Evolutionary conservation across 2,797 vertebrate species (phyloP).

Genomic region (Rhinatrema bivittatum): DNA sequence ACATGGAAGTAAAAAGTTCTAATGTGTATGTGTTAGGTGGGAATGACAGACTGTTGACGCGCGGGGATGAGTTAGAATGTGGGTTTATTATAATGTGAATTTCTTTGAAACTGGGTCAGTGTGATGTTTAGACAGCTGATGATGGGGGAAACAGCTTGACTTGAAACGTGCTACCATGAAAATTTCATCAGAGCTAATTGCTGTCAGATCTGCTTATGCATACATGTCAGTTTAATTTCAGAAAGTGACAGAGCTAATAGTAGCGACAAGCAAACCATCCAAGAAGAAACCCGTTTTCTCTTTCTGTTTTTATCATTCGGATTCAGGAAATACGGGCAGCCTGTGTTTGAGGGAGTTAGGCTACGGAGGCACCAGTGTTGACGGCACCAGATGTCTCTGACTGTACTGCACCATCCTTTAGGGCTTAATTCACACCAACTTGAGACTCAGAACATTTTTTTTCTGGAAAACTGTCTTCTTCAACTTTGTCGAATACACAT

Average conservation of each 20-base stretch:
- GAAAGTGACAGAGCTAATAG: constrained; percentile 4
- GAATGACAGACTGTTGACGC: constrained; percentile 12
- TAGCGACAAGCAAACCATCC: neutral
- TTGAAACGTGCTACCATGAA: constrained; percentile 28
- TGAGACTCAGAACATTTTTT: too few species aligned
- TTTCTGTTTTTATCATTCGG: neutral
- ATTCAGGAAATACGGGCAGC: too few species aligned
- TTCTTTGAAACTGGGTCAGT: constrained; percentile 19
- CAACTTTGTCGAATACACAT: too few species aligned
- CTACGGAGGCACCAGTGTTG: too few species aligned
- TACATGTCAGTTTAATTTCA: constrained; percentile 9
- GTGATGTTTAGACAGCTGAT: constrained; percentile 22
- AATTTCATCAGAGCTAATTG: constrained; percentile 31
- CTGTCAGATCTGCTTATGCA: constrained; percentile 31
- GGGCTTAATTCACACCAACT: too few species aligned
- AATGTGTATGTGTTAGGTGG: too few species aligned
- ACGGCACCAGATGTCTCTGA: too few species aligned
- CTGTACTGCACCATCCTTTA: too few species aligned
- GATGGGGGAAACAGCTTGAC: constrained; percentile 17
- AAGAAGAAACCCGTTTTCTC: neutral
- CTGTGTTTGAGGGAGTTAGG: too few species aligned
- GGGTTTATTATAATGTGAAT: constrained; percentile 19
- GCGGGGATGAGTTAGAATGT: neutral
- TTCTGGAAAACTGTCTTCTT: too few species aligned
- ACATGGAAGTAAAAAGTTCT: too few species aligned